A percentile compares a stretch with the other conserved stretches of the same genome.
These are phyloP conservation scores for Apteryx owenii DNA, from an alignment of 2,113 vertebrate genomes.

Conservation along the genomic window DNA sequence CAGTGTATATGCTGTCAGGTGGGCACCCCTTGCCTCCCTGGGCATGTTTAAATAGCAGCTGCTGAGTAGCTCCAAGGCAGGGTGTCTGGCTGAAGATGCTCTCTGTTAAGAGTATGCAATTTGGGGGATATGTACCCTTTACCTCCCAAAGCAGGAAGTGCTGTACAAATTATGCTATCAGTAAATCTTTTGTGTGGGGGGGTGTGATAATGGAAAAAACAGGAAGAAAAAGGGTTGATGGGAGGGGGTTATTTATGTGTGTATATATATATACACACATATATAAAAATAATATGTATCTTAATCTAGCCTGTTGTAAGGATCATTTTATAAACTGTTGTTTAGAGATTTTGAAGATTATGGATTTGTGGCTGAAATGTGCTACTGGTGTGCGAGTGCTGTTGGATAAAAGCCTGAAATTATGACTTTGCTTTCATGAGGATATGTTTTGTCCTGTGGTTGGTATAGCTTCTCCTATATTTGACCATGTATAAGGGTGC, in stretches of 20 bases:
- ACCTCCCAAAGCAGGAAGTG: not conserved
- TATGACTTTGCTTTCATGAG: not conserved
- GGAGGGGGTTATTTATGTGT: not conserved
- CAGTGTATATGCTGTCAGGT: not conserved
- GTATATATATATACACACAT: too few species aligned
- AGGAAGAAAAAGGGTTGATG: too few species aligned
- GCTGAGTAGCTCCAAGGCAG: not conserved
- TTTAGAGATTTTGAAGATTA: not conserved
- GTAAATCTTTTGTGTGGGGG: not conserved
- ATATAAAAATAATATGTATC: too few species aligned
- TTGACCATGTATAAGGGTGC: not conserved
- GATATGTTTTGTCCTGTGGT: not conserved
- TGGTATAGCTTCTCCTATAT: not conserved
- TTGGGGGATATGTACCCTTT: not conserved
- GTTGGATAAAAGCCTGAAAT: not conserved
- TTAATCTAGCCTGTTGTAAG: not conserved
- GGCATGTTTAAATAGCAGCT: not conserved
- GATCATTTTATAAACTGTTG: not conserved
- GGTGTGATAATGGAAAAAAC: too few species aligned
- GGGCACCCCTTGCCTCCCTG: not conserved
- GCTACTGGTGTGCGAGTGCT: not conserved
- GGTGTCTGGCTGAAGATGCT: not conserved
- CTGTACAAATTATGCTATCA: not conserved
- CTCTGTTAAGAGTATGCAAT: not conserved
- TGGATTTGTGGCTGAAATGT: not conserved